These are phyloP conservation scores for Steromphala cineraria DNA, from an alignment of 2,888 invertebrate species.

Conservation along the genomic window DNA sequence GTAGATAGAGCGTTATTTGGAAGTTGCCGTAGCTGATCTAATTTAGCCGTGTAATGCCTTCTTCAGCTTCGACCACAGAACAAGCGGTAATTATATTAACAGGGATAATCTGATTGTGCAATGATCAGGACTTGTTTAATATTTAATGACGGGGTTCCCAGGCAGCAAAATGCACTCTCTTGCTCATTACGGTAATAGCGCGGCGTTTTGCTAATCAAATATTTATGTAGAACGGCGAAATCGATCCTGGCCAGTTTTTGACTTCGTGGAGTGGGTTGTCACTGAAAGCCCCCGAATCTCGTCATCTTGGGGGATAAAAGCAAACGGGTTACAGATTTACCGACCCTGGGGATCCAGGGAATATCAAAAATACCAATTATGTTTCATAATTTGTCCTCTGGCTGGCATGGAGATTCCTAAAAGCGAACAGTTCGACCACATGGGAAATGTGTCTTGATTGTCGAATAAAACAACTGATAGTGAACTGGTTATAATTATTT, in stretches of 20 bases:
- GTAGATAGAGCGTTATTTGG: neutral
- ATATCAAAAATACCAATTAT: neutral
- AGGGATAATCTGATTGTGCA: constrained; percentile 50
- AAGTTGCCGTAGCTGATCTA: neutral
- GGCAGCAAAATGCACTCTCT: constrained; percentile 31
- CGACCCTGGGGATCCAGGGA: neutral
- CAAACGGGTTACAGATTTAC: neutral
- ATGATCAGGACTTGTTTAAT: constrained; percentile 38
- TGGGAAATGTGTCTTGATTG: constrained; percentile 1
- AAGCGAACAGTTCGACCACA: neutral
- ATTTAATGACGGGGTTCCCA: constrained; percentile 39
- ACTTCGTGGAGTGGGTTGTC: neutral
- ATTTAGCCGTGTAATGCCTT: neutral
- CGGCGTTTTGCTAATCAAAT: constrained; percentile 57
- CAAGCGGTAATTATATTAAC: constrained; percentile 43
- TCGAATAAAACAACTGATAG: neutral
- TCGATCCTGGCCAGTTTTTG: neutral
- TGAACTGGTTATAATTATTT: neutral
- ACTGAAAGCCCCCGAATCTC: neutral
- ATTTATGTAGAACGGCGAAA: constrained; percentile 45
- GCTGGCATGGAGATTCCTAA: neutral
- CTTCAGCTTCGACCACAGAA: neutral
- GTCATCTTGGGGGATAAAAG: neutral
- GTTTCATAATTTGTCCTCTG: neutral
- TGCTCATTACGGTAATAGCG: constrained; percentile 34